A percentile compares a stretch with the other conserved stretches of the same genome.
Conservation (phyloP, 2,113 vertebrate genomes). For the Scytalopus superciliaris region DNA sequence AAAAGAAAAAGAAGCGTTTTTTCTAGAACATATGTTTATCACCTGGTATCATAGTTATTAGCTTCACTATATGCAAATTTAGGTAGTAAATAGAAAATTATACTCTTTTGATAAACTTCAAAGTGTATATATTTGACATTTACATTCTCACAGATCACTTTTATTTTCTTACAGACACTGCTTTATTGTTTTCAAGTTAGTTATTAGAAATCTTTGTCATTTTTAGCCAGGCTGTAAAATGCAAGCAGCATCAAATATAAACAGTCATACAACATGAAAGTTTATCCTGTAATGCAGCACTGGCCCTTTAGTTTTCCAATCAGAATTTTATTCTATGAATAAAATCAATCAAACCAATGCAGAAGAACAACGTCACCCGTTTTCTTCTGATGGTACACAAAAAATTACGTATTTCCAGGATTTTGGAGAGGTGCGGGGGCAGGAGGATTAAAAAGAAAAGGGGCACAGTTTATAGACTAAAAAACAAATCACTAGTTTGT, state of each 20-base stretch:
- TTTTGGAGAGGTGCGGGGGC: background rate
- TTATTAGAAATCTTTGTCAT: background rate
- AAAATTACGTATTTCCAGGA: background rate
- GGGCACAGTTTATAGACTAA: background rate
- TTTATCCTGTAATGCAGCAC: background rate
- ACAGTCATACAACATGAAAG: background rate
- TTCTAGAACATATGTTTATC: background rate
- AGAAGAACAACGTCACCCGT: background rate
- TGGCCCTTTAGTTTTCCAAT: background rate
- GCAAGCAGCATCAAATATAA: background rate
- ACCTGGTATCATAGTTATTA: background rate
- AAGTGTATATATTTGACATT: background rate
- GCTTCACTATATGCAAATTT: background rate
- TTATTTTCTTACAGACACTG: background rate
- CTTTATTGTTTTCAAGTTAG: background rate
- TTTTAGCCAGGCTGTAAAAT: background rate
- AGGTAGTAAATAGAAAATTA: background rate
- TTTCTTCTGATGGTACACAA: background rate
- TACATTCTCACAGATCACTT: background rate
- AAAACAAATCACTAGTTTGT: background rate
- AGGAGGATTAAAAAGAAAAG: background rate
- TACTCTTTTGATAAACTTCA: background rate
- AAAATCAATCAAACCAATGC: background rate
- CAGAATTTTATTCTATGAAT: background rate
- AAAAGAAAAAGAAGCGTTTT: no score